Base-by-base conservation (phyloP, 2,888 invertebrate genomes). In the Linnaemya vulpina region DNA sequence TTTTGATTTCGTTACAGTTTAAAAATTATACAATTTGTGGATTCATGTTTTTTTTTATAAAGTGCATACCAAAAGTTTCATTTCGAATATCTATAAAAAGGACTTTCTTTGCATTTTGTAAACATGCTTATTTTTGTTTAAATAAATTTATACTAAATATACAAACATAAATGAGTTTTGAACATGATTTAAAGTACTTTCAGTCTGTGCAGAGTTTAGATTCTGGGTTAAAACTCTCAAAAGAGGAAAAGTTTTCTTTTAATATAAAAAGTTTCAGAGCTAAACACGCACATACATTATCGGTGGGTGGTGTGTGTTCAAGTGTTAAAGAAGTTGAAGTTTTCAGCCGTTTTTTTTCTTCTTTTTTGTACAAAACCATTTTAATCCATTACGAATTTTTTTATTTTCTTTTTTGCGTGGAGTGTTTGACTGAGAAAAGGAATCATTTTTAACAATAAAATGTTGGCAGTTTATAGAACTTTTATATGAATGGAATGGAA, bases 171-270 rank as follows among this genome's bases (percentile, higher is more conserved):
- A 53, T 53, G 22, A 49, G 11, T 38, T 53, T 53, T 30, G 15
- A 30, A 71, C 8, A 15, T 30, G 15, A 25, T 62, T 62, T 62
- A 49, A 62, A 62, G n/a, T 62, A 38, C 62, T 74, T 62, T 40
- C 22, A 62, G 49, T 62, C 35, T 62, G 4, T 49, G 49, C 15
- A 13, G 38, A 20, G n/a, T 58, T 70, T 35, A 10, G 11, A 63
- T 79, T 53, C 17, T 73, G 79, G 71, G 79, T 63, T 79, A 71
- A 79, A 55, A 79, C 51, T 62, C 68, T 70, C 70, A 49, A 58
- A 58, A 58, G 22, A 58, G 49, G 22, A 46, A 73, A 74, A 20
- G 43, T 55, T 49, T 74, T 25, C 15, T 17, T 51, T 11, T 8
- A 53, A 60, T 22, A 22, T 11, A 38, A 67, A 49, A 35, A 67